These are phyloP conservation scores for Pseudoips prasinana DNA, from an alignment of 2,888 invertebrate genomes.

Conservation along the genomic window DNA sequence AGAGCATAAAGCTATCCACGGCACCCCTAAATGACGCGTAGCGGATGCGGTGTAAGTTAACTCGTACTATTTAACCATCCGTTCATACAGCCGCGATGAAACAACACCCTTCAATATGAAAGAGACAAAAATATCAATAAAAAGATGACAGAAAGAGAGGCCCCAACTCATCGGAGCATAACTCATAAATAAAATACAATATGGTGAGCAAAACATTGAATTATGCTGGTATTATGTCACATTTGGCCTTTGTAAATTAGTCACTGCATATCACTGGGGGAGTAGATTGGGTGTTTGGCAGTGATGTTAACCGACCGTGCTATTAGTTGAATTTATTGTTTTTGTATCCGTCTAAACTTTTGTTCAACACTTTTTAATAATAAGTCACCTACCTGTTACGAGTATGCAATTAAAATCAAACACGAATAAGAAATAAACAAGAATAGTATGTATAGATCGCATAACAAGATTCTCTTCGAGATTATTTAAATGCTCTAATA, in stretches of 20 bases:
- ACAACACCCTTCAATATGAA: constrained; percentile 57
- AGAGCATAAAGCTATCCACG: constrained; percentile 50
- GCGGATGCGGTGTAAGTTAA: constrained; percentile 79
- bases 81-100: constrained; percentile 71
- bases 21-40: constrained; percentile 74
- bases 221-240: constrained; percentile 82
- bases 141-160: constrained; percentile 44
- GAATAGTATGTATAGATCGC: too few species aligned
- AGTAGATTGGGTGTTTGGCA: constrained; percentile 61
- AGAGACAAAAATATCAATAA: constrained; percentile 45
- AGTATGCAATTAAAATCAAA: too few species aligned
- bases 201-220: constrained; percentile 83
- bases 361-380: constrained; percentile 3
- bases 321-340: constrained; percentile 56
- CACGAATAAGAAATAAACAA: too few species aligned
- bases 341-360: constrained; percentile 19
- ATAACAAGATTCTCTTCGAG: too few species aligned
- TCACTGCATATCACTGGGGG: constrained; percentile 63
- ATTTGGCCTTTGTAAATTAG: constrained; percentile 82
- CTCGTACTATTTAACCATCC: constrained; percentile 80
- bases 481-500: too few species aligned
- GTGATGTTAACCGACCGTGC: constrained; percentile 57
- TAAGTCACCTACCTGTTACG: too few species aligned
- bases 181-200: constrained; percentile 83
- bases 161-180: constrained; percentile 68